A percentile compares a stretch with the other conserved stretches of the same genome.
These are phyloP conservation scores for Epizoanthus rinbou DNA, from an alignment of 92 coral and sea anemone genomes.

Conservation along the genomic window DNA sequence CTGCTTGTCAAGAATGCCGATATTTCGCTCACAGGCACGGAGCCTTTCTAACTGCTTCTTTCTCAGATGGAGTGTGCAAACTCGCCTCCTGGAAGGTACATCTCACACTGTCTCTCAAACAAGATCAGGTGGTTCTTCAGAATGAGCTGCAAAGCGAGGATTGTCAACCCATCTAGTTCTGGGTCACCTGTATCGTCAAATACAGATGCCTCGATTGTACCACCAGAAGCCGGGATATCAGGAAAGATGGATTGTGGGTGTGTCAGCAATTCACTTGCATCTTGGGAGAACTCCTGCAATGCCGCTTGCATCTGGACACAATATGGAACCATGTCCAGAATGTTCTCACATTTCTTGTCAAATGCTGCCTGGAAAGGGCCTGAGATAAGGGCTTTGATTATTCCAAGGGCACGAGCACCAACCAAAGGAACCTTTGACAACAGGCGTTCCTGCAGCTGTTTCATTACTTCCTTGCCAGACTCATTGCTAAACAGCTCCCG, in stretches of 20 bases:
- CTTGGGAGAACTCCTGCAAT: conserved; percentile 21
- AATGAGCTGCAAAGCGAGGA: conserved; percentile 4
- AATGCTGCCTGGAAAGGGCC: conserved; percentile 26
- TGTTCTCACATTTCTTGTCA: conserved; percentile 19
- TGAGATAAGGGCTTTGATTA: conserved; percentile 9
- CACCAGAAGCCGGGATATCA: too few relatives aligned
- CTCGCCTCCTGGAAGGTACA: conserved; percentile 23
- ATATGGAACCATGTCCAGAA: conserved; percentile 11
- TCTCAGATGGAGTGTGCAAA: conserved; percentile 34
- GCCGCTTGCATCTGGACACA: conserved; percentile 24
- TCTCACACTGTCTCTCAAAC: conserved; percentile 28
- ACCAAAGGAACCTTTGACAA: neutral
- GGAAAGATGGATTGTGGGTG: conserved; percentile 27
- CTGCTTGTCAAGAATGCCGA: conserved; percentile 9
- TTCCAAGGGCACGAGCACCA: neutral
- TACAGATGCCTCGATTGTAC: conserved; percentile 1
- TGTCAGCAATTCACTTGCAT: conserved; percentile 12
- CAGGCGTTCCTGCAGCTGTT: conserved; percentile 22
- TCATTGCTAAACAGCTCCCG: neutral
- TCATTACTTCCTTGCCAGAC: conserved; percentile 20
- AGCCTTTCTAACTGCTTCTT: conserved; percentile 25
- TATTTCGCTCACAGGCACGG: conserved; percentile 24
- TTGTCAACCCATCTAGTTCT: conserved; percentile 11
- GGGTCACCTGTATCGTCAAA: conserved; percentile 18
- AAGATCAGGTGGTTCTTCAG: conserved; percentile 3